Conservation (phyloP, 2,797 vertebrate species). For the Microcaecilia unicolor region DNA sequence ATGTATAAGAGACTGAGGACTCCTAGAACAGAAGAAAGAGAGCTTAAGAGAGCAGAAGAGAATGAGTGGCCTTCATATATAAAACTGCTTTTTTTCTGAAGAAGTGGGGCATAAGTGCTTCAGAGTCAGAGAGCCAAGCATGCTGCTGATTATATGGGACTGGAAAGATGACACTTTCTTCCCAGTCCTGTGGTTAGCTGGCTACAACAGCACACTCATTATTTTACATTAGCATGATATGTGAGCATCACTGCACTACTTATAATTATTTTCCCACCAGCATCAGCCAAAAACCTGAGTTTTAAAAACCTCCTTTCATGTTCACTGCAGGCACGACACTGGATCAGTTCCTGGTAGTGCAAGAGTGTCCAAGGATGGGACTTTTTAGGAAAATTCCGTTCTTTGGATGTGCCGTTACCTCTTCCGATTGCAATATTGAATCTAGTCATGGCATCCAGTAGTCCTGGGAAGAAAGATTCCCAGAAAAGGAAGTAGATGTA, state of each 20-base stretch:
- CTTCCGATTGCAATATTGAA: too few relatives aligned
- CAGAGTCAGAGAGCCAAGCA: slow-evolving; percentile 31
- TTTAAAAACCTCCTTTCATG: slow-evolving; percentile 11
- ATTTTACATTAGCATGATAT: slow-evolving; percentile 43
- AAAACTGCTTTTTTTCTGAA: too few relatives aligned
- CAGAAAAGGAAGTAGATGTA: too few relatives aligned
- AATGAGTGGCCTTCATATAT: too few relatives aligned
- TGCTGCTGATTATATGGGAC: slow-evolving; percentile 30
- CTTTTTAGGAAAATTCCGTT: too few relatives aligned
- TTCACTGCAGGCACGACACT: slow-evolving; percentile 20
- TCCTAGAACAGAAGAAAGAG: too few relatives aligned
- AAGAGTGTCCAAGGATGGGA: slow-evolving; percentile 16
- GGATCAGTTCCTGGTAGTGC: slow-evolving; percentile 17
- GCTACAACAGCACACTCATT: slow-evolving; percentile 42
- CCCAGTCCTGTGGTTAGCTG: slow-evolving; percentile 40
- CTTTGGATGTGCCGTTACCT: too few relatives aligned
- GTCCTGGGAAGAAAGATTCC: too few relatives aligned
- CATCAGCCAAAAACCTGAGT: slow-evolving; percentile 25
- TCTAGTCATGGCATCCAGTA: too few relatives aligned
- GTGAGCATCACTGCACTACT: slow-evolving; percentile 41
- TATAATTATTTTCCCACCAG: slow-evolving; percentile 21
- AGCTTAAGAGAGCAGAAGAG: too few relatives aligned
- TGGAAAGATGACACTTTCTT: slow-evolving; percentile 36
- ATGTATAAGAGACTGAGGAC: too few relatives aligned
- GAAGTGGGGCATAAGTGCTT: too few relatives aligned